Evolutionary conservation across 2,888 invertebrate species (phyloP).

Genomic region (Arrhopalites spinosus): DNA sequence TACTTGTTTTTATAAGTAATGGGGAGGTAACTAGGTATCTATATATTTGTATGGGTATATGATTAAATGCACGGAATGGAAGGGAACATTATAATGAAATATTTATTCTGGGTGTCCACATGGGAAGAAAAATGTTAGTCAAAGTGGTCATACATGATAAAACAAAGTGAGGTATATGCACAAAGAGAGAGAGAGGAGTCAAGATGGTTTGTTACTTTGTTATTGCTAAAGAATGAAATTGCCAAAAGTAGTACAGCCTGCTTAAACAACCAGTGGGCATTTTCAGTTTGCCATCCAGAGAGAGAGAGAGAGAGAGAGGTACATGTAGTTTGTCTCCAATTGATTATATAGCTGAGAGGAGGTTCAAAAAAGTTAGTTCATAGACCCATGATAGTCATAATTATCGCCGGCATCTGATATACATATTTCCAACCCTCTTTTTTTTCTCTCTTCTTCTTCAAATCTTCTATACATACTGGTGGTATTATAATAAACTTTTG

Average conservation of each 20-base stretch:
- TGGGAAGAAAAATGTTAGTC: too few relatives aligned
- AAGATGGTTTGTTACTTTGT: not conserved
- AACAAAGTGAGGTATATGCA: not conserved
- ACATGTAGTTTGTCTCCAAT: slow-evolving; percentile 36
- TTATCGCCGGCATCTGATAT: slow-evolving; percentile 29
- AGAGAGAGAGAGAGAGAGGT: too few relatives aligned
- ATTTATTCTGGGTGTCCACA: too few relatives aligned
- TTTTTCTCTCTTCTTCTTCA: not conserved
- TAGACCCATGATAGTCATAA: slow-evolving; percentile 34
- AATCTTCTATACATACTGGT: not conserved
- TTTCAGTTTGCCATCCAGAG: slow-evolving; percentile 13
- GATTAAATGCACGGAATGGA: too few relatives aligned
- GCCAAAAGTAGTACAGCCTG: not conserved
- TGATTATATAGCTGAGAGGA: slow-evolving; percentile 29
- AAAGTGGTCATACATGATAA: too few relatives aligned
- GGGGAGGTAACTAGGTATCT: too few relatives aligned
- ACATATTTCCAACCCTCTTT: slow-evolving; percentile 20
- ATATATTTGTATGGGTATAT: too few relatives aligned
- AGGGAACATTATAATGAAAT: too few relatives aligned
- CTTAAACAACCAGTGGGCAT: slow-evolving; percentile 26
- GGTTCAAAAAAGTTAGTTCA: not conserved
- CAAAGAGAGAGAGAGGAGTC: not conserved
- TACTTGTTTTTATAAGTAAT: too few relatives aligned
- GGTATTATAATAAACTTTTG: too few relatives aligned
- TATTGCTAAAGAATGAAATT: slow-evolving; percentile 20